phyloP scores from a whole-genome alignment of 2,113 vertebrate species.

The Tragelaphus buxtoni region DNA sequence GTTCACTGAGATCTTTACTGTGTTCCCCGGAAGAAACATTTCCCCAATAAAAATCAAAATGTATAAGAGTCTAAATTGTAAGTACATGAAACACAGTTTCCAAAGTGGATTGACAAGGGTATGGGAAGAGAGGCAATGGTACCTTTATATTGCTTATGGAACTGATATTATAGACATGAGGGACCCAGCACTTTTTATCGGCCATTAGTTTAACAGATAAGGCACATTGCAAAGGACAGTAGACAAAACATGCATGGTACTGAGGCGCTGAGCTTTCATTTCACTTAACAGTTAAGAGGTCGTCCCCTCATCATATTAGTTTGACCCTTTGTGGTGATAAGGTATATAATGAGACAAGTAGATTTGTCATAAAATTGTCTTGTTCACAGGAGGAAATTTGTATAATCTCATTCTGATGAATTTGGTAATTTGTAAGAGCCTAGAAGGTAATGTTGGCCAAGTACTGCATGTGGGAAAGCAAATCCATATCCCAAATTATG shows the following conservation, averaged over 20 bases:
- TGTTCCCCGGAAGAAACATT: background rate
- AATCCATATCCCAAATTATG: background rate
- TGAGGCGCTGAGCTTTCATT: background rate
- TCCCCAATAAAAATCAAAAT: background rate
- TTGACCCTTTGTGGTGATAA: background rate
- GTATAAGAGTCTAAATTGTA: background rate
- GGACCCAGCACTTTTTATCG: background rate
- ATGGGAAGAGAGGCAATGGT: background rate
- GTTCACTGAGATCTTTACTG: background rate
- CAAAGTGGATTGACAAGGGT: background rate
- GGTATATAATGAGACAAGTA: background rate
- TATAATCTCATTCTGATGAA: background rate
- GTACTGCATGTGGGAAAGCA: background rate
- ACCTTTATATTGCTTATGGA: background rate
- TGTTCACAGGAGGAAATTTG: background rate
- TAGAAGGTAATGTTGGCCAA: background rate
- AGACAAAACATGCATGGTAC: background rate
- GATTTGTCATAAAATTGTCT: background rate
- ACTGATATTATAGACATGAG: background rate
- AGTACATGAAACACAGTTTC: background rate
- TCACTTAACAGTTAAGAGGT: background rate
- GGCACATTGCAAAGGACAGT: background rate
- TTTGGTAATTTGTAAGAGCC: background rate
- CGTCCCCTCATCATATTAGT: background rate
- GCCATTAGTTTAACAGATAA: background rate